Conservation (phyloP, 2,888 invertebrate genomes). For the Athalia circularis region DNA sequence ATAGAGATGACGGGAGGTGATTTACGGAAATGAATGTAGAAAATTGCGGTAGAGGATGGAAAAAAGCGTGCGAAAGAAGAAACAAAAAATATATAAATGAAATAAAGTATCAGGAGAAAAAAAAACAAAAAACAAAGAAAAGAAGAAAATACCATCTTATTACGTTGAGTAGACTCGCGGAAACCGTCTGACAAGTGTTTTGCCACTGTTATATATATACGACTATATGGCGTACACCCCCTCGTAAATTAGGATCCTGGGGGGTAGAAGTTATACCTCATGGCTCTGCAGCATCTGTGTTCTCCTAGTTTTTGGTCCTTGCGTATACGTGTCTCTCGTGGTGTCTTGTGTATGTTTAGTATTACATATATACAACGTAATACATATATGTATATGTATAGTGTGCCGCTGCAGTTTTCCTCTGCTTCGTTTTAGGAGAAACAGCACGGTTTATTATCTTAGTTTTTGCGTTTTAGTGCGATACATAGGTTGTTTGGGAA, state of each 20-base stretch:
- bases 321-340: neutral
- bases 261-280: neutral
- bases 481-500: no score
- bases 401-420: neutral
- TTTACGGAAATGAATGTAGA: conserved; percentile 4
- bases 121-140: neutral
- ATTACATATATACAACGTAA: neutral
- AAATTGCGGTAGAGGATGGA: neutral
- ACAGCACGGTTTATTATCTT: no score
- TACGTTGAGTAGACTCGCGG: conserved; percentile 26
- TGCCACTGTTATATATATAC: conserved; percentile 20
- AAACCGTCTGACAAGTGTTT: conserved; percentile 36
- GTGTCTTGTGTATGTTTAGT: no score
- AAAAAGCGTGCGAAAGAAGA: neutral
- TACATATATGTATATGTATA: neutral
- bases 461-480: no score
- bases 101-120: neutral
- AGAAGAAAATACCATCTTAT: conserved; percentile 17
- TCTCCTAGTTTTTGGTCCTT: conserved; percentile 2
- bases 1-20: conserved; percentile 3
- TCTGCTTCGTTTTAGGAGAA: no score
- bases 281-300: conserved; percentile 15
- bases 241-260: conserved; percentile 36
- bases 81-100: neutral
- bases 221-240: neutral